A percentile compares a stretch with the other conserved stretches of the same genome.
phyloP scores from a whole-genome alignment of 2,888 invertebrate species.

The Cacoxenus indagator region DNA sequence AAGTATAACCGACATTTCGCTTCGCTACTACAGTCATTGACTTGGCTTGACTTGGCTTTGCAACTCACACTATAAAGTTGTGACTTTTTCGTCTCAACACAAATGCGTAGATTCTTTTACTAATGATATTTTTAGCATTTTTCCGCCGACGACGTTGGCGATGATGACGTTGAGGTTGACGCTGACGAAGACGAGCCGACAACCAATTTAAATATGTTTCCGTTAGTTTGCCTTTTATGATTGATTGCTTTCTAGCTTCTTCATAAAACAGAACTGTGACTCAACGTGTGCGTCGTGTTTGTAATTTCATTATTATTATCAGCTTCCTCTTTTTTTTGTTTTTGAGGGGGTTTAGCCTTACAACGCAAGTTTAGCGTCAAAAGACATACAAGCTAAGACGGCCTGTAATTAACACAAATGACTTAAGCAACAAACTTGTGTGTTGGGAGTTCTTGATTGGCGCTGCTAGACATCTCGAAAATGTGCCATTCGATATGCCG shows the following conservation, averaged over 20 bases:
- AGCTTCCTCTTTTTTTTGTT: background rate
- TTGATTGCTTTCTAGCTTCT: constrained; percentile 28
- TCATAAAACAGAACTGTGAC: background rate
- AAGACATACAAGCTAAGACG: too few relatives aligned
- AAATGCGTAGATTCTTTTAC: background rate
- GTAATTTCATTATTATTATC: background rate
- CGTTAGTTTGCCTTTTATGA: constrained; percentile 41
- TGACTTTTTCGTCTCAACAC: background rate
- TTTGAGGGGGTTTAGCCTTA: too few relatives aligned
- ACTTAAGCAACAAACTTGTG: too few relatives aligned
- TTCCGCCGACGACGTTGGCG: background rate
- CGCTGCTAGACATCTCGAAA: too few relatives aligned
- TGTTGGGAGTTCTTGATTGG: too few relatives aligned
- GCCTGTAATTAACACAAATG: too few relatives aligned
- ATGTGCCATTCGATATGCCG: too few relatives aligned
- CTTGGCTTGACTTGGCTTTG: constrained; percentile 5
- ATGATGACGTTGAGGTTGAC: too few relatives aligned
- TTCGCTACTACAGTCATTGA: background rate
- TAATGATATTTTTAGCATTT: background rate
- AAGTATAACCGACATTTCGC: background rate
- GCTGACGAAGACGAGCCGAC: too few relatives aligned
- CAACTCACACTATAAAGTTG: background rate
- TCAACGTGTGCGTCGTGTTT: background rate
- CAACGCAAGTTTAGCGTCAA: too few relatives aligned
- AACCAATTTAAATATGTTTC: constrained; percentile 35